Percentiles rank a stretch among this genome's conserved stretches.
Evolutionary conservation across 1,140 invertebrate genomes (phyloP).

Genomic region (Phymorhynchus buccinoides): DNA sequence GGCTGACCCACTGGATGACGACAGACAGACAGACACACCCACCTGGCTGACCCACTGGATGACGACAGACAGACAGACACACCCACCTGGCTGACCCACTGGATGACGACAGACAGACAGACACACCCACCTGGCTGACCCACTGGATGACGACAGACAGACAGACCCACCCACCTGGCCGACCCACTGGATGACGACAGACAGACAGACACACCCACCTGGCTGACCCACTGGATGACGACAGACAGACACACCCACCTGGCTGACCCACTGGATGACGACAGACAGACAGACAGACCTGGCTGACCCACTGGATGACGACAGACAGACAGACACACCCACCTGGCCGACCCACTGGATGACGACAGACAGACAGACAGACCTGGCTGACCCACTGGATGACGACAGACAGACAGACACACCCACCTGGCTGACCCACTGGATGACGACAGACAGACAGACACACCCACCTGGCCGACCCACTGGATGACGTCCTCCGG

Average conservation of each 20-base stretch:
- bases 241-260: not conserved
- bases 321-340: not conserved
- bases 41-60: too few species aligned
- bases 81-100: too few species aligned
- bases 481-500: conserved; percentile 96
- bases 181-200: not conserved
- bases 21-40: too few species aligned
- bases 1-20: too few species aligned
- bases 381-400: not conserved
- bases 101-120: too few species aligned
- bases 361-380: not conserved
- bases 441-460: not conserved
- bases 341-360: too few species aligned
- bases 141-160: too few species aligned
- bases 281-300: not conserved
- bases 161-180: too few species aligned
- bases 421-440: not conserved
- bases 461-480: conserved; percentile 86
- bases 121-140: too few species aligned
- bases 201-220: not conserved
- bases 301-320: too few species aligned
- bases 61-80: too few species aligned
- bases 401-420: not conserved
- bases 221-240: not conserved
- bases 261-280: not conserved